A percentile compares a stretch with the other conserved stretches of the same genome.
Conservation (phyloP, 2,797 vertebrate species). For the Rousettus madagascariensis region DNA sequence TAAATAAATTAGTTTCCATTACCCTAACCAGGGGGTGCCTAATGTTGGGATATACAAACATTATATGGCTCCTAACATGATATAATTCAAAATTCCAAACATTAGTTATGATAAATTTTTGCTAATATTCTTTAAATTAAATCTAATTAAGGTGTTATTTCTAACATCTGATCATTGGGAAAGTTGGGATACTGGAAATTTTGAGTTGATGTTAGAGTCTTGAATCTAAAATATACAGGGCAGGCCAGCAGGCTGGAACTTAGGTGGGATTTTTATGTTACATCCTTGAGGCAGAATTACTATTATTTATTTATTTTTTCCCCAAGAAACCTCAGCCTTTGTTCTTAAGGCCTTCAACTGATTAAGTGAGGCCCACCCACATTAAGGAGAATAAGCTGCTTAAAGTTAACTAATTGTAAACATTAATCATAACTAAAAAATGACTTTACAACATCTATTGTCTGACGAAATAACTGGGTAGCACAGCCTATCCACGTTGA, state of each 20-base stretch:
- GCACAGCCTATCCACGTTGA: background rate
- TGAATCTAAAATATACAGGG: background rate
- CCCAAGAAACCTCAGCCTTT: background rate
- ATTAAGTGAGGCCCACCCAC: background rate
- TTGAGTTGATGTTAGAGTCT: background rate
- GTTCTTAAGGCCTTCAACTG: background rate
- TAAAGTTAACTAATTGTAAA: background rate
- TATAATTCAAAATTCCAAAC: background rate
- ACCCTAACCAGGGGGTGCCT: background rate
- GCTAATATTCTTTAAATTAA: background rate
- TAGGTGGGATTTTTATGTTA: background rate
- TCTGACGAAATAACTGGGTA: background rate
- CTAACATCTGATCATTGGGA: background rate
- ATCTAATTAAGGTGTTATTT: background rate
- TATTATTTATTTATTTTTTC: background rate
- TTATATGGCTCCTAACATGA: background rate
- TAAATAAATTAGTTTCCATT: background rate
- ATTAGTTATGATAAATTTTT: background rate
- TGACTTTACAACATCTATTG: background rate
- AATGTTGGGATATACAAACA: background rate
- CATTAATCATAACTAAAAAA: background rate
- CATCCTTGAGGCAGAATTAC: background rate
- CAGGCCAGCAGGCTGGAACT: background rate
- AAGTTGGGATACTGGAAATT: background rate
- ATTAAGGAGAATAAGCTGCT: background rate